These are phyloP conservation scores for Drosophila athabasca DNA, from an alignment of 1,140 invertebrate species.

Conservation along the genomic window DNA sequence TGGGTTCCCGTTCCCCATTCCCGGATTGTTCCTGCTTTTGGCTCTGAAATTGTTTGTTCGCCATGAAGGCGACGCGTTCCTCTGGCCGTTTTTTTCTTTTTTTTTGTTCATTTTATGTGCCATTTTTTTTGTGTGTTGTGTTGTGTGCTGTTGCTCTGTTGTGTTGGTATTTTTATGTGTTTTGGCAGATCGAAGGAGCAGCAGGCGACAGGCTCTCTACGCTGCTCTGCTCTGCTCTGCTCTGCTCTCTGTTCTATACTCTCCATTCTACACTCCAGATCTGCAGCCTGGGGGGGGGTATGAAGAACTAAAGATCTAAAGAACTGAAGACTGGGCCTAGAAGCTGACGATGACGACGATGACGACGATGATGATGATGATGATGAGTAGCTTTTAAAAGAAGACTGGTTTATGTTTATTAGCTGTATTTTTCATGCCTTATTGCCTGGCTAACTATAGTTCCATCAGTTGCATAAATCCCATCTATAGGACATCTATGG, in stretches of 20 bases:
- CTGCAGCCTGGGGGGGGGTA: too few relatives aligned
- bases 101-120: conserved; percentile 69
- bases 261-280: too few relatives aligned
- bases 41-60: conserved; percentile 80
- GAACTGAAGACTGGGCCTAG: too few relatives aligned
- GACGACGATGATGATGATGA: conserved; percentile 37
- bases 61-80: conserved; percentile 67
- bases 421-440: conserved; percentile 79
- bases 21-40: conserved; percentile 42
- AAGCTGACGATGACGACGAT: too few relatives aligned
- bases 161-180: conserved; percentile 77
- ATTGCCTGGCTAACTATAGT: conserved; percentile 35
- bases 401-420: conserved; percentile 82
- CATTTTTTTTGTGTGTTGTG: conserved; percentile 47
- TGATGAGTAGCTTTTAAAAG: conserved; percentile 77
- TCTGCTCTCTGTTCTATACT: conserved; percentile 5
- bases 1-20: background rate
- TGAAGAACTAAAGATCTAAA: too few relatives aligned
- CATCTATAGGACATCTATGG: background rate
- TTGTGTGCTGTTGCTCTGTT: conserved; percentile 28
- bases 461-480: too few relatives aligned
- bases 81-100: conserved; percentile 1
- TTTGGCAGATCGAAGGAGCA: conserved; percentile 58
- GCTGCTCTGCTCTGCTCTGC: conserved; percentile 8
- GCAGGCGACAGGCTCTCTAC: conserved; percentile 11